Evolutionary conservation across 2,797 vertebrate genomes (phyloP).

Genomic region (Tauraco hartlaubi): DNA sequence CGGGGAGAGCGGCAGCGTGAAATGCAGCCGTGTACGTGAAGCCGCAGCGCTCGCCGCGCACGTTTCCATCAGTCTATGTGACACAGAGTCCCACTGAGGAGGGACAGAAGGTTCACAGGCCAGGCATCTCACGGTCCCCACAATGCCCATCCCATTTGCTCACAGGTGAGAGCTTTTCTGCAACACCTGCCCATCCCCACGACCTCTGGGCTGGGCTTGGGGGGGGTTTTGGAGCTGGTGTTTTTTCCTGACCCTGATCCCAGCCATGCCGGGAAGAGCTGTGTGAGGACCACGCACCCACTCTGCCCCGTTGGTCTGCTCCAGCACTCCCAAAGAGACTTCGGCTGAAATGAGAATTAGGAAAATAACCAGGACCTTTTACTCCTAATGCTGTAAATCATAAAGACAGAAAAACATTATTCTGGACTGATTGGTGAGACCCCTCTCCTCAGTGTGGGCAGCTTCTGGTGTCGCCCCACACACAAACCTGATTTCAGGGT

Average conservation of each 20-base stretch:
- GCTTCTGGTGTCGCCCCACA: background rate
- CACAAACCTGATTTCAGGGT: background rate
- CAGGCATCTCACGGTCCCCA: rapidly evolving
- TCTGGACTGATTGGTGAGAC: background rate
- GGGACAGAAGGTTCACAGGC: rapidly evolving
- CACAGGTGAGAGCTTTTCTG: background rate
- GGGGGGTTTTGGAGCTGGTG: background rate
- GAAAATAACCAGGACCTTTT: background rate
- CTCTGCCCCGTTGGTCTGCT: background rate
- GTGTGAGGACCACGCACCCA: rapidly evolving
- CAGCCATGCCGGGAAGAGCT: rapidly evolving
- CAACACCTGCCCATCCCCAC: rapidly evolving
- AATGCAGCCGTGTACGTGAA: rapidly evolving
- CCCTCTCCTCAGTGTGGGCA: background rate
- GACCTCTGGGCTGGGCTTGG: background rate
- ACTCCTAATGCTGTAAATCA: background rate
- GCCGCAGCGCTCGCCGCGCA: rapidly evolving
- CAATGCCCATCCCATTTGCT: rapidly evolving
- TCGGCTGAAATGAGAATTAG: background rate
- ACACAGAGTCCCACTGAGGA: background rate
- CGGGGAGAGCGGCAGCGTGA: rapidly evolving
- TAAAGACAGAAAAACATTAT: background rate
- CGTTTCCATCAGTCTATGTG: background rate
- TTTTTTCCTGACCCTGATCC: background rate
- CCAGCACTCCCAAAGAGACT: background rate